Conservation (phyloP, 2,113 vertebrate species). For the Proterorhinus semilunaris region DNA sequence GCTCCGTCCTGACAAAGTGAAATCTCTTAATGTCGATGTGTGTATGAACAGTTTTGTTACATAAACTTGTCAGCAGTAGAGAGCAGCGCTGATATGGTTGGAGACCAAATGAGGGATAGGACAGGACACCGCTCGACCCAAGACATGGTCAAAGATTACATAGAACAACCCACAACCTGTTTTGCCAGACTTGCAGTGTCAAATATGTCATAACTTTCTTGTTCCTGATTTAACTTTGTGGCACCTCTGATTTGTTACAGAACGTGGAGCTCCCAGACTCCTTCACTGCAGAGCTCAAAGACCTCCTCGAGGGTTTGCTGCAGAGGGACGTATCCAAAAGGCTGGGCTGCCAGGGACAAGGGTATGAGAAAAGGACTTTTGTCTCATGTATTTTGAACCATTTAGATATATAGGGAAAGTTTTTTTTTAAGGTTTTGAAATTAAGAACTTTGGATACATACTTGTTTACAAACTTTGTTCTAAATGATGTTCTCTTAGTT, state of each 20-base stretch:
- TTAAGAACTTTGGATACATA: background rate
- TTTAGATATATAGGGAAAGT: too few species aligned
- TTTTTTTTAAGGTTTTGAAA: too few species aligned
- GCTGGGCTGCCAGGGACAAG: conserved; percentile 88
- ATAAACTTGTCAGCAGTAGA: conserved; percentile 45
- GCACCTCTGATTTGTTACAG: conserved; percentile 54
- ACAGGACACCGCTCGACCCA: background rate
- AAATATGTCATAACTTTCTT: background rate
- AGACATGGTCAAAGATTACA: conserved; percentile 11
- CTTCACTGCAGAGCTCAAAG: conserved; percentile 90
- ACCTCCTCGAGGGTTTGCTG: conserved; percentile 89
- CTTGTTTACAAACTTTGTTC: background rate
- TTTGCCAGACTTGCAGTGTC: background rate
- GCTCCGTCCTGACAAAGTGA: conserved; percentile 13
- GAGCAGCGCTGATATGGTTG: conserved; percentile 6
- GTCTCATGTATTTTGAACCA: too few species aligned
- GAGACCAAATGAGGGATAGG: conserved; percentile 5
- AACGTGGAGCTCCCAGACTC: conserved; percentile 94
- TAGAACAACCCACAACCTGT: background rate
- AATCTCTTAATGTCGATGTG: conserved; percentile 42
- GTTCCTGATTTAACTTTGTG: background rate
- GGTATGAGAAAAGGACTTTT: conserved; percentile 73
- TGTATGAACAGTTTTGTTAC: conserved; percentile 54
- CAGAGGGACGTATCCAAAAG: conserved; percentile 90
- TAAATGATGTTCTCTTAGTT: background rate